Conservation (phyloP, 2,113 vertebrate genomes). For the Hassar affinis region DNA sequence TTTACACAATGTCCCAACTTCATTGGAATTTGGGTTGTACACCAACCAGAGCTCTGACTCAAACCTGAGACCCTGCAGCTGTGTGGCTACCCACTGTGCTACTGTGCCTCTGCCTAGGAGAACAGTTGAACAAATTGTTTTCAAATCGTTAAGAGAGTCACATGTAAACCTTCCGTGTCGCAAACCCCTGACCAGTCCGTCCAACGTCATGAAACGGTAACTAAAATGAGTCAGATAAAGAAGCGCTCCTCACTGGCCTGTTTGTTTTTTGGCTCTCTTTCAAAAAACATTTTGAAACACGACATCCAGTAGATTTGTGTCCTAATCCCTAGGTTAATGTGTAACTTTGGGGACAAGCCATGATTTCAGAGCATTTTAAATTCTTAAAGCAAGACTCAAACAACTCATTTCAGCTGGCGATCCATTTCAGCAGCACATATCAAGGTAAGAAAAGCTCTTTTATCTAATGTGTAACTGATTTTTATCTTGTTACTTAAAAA, state of each 20-base stretch:
- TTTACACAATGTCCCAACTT: too few species aligned
- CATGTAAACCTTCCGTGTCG: background rate
- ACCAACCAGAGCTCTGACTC: too few species aligned
- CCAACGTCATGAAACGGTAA: slow-evolving; percentile 21
- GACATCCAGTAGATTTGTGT: slow-evolving; percentile 30
- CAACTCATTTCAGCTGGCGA: slow-evolving; percentile 25
- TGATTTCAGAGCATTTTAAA: slow-evolving; percentile 30
- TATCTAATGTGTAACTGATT: background rate
- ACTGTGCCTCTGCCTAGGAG: background rate
- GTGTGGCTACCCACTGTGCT: background rate
- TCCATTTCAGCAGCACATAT: slow-evolving; percentile 16
- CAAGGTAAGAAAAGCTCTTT: slow-evolving; percentile 47
- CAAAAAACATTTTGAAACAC: slow-evolving; percentile 22
- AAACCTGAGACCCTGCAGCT: too few species aligned
- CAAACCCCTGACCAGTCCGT: background rate
- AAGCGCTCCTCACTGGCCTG: slow-evolving; percentile 15
- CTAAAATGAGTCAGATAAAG: slow-evolving; percentile 1
- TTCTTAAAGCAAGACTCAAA: slow-evolving; percentile 15
- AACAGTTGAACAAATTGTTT: background rate
- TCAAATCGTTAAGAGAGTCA: background rate
- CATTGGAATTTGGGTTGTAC: too few species aligned
- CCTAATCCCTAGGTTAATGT: slow-evolving; percentile 54
- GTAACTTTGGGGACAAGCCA: slow-evolving; percentile 42
- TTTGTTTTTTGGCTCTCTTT: slow-evolving; percentile 26
- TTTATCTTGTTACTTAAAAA: too few species aligned